Evolutionary conservation across 2,113 vertebrate genomes (phyloP), one percentile per base, ranked within the genome.

Genomic region (Pelmatolapia mariae): DNA sequence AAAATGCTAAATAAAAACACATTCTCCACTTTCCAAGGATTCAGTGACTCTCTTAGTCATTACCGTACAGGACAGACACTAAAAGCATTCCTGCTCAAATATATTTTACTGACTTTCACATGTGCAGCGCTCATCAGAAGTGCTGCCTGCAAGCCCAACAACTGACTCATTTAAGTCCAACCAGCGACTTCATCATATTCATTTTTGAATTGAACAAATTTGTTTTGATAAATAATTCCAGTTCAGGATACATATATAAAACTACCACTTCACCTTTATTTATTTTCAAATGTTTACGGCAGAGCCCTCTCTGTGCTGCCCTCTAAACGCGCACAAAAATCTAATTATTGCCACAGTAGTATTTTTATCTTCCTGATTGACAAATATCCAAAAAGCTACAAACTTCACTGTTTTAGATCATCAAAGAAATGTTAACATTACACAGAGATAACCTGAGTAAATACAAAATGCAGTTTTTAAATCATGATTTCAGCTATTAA

Each of bases 241-340:
- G 36, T 68, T 68, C n/a, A 22, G 36, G n/a, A 68, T 16, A 7
- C 13, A 59, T 16, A 29, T 40, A 40, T 24, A 71, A 43, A 71
- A 7, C n/a, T 66, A n/a, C 61, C 61, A 66, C 61, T 66, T 38
- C 61, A 66, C 61, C 18, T 66, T 66, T n/a, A 66, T 66, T 66
- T 38, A 66, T 5, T 66, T 38, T 38, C 1, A 38, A 66, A 66
- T n/a, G 33, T 66, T 66, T 66, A 38, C 18, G 12, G 61, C 31
- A 38, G 61, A 36, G 61, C 18, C 3, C 61, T 66, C 61, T 66
- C 3, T 12, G 10, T 66, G 61, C 33, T 66, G 61, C 61, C 33
- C 31, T 66, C 10, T 66, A n/a, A 66, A 66, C 0, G 1, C 0
- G 0, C 61, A 38, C 18, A 66, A 66, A 38, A 66, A 2, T 3